These are phyloP conservation scores for Chloromyia formosa DNA, from an alignment of 2,888 invertebrate species.

Conservation along the genomic window DNA sequence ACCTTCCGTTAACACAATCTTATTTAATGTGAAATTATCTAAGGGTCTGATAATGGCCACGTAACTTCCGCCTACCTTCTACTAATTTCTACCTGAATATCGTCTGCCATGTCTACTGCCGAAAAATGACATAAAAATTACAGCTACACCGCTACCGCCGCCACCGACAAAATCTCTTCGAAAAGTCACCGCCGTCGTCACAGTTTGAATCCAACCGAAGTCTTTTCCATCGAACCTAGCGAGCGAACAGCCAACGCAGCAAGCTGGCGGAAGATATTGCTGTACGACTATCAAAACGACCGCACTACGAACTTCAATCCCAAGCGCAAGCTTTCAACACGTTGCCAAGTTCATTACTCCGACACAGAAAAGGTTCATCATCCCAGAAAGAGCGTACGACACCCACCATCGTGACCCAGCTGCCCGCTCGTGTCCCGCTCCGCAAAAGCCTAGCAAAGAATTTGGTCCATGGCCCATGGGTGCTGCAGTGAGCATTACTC, in stretches of 20 bases:
- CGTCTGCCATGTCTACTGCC: background rate
- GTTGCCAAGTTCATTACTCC: constrained; percentile 49
- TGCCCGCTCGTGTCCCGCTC: background rate
- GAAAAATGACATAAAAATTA: constrained; percentile 21
- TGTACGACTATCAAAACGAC: no score
- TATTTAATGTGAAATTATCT: constrained; percentile 15
- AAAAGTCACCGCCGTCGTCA: no score
- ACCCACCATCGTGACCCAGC: constrained; percentile 18
- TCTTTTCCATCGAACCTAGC: no score
- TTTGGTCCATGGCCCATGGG: no score
- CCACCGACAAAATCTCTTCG: background rate
- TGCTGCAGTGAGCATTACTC: background rate
- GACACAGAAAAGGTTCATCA: constrained; percentile 49
- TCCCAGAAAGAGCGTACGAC: constrained; percentile 42
- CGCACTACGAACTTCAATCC: background rate
- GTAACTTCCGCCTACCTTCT: constrained; percentile 31
- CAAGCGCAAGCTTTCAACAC: constrained; percentile 18
- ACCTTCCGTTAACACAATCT: background rate
- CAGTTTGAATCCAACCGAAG: no score
- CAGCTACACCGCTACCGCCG: background rate
- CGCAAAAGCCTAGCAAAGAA: no score
- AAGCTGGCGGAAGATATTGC: no score
- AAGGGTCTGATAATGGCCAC: constrained; percentile 4
- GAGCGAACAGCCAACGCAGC: no score
- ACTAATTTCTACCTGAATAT: constrained; percentile 15